Percentiles rank a stretch among this genome's conserved stretches.
Conservation (phyloP, 2,113 vertebrate species). For the Hemiprocne comata region DNA sequence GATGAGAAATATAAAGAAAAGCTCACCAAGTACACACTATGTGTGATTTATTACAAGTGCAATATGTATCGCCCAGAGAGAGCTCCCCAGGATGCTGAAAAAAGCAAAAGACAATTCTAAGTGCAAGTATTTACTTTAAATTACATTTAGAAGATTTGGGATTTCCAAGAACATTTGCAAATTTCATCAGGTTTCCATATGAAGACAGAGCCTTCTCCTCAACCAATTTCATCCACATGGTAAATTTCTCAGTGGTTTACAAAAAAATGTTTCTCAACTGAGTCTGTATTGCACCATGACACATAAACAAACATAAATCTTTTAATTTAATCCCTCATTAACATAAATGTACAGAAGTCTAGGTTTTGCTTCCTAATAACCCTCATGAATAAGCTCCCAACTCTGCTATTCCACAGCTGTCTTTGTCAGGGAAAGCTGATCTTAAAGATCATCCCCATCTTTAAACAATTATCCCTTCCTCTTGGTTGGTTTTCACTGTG, state of each 20-base stretch:
- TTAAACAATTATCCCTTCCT: not conserved
- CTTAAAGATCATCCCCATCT: not conserved
- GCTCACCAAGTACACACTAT: not conserved
- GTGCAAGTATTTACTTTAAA: not conserved
- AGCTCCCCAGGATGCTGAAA: not conserved
- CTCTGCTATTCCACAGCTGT: not conserved
- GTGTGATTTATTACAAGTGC: not conserved
- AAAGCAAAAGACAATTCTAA: not conserved
- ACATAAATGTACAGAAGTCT: not conserved
- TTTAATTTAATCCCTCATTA: not conserved
- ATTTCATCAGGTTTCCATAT: not conserved
- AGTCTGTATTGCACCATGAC: not conserved
- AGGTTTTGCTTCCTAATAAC: not conserved
- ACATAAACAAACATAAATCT: not conserved
- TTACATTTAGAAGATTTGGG: not conserved
- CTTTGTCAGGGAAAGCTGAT: not conserved
- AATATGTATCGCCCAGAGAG: not conserved
- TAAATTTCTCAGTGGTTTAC: not conserved
- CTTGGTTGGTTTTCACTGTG: not conserved
- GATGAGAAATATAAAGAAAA: not conserved
- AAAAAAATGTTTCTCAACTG: not conserved
- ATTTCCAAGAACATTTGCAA: not conserved
- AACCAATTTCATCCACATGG: not conserved
- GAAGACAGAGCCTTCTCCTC: not conserved
- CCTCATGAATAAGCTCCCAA: fast-evolving